Conservation (phyloP, 2,888 invertebrate species). For the Melanostoma scalare region DNA sequence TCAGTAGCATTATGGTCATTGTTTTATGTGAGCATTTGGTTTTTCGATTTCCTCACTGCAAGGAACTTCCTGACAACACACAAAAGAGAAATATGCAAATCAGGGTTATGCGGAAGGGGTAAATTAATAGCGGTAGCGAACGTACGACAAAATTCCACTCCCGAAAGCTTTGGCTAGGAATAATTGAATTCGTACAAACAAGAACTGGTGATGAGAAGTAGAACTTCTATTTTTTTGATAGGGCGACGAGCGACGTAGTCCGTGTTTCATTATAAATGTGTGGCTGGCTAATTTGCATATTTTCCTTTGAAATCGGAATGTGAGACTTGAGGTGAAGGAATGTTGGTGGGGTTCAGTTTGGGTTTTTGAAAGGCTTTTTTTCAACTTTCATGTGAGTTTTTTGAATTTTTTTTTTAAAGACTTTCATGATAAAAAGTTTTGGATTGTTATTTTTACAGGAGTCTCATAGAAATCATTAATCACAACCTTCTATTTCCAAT, state of each 20-base stretch:
- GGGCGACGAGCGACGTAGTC: slow-evolving; percentile 22
- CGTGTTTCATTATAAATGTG: slow-evolving; percentile 58
- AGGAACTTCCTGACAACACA: slow-evolving; percentile 26
- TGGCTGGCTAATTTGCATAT: slow-evolving; percentile 65
- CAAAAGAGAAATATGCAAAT: slow-evolving; percentile 56
- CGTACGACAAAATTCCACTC: slow-evolving; percentile 31
- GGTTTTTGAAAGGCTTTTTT: not conserved
- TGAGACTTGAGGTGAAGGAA: slow-evolving; percentile 22
- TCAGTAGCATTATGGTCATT: slow-evolving; percentile 65
- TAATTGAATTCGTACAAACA: slow-evolving; percentile 64
- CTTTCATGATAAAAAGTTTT: too few species aligned
- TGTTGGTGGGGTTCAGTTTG: slow-evolving; percentile 38
- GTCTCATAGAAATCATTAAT: too few species aligned
- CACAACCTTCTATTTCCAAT: too few species aligned
- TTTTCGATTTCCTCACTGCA: slow-evolving; percentile 64
- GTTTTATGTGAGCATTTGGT: slow-evolving; percentile 62
- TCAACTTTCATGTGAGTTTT: too few species aligned
- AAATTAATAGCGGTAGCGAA: slow-evolving; percentile 52
- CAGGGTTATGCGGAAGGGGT: slow-evolving; percentile 47
- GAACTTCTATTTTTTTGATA: slow-evolving; percentile 26
- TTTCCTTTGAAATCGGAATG: slow-evolving; percentile 50
- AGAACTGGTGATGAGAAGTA: slow-evolving; percentile 26
- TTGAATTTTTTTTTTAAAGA: too few species aligned
- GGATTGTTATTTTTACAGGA: too few species aligned
- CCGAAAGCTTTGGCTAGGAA: slow-evolving; percentile 17